Percentiles rank a stretch among this genome's conserved stretches.
phyloP scores from a whole-genome alignment of 2,797 vertebrate species.

The Rhinogobio ventralis region DNA sequence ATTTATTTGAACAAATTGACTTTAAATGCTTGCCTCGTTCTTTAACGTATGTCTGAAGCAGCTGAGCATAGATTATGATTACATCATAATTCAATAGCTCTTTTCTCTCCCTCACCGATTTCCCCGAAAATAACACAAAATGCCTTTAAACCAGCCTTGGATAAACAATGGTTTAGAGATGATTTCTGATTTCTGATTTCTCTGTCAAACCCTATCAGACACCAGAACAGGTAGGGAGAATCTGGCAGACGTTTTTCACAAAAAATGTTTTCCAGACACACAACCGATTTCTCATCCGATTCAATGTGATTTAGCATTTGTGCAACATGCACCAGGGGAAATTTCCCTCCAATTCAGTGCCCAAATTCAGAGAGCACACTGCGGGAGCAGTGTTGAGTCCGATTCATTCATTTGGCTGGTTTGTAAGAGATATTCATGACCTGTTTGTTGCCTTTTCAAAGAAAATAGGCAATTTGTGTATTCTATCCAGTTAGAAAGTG shows the following conservation, averaged over 20 bases:
- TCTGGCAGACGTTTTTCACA: background rate
- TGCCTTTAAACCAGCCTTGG: background rate
- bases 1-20: slow-evolving; percentile 38
- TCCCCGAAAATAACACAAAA: background rate
- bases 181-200: background rate
- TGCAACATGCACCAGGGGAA: slow-evolving; percentile 8
- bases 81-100: slow-evolving; percentile 19
- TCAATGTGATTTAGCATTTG: background rate
- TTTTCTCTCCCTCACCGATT: background rate
- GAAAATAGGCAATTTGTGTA: slow-evolving; percentile 17
- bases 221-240: background rate
- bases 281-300: slow-evolving; percentile 28
- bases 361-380: background rate
- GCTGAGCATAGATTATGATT: slow-evolving; percentile 33
- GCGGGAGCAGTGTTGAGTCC: background rate
- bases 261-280: slow-evolving; percentile 1
- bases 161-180: slow-evolving; percentile 19
- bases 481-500: background rate
- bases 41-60: slow-evolving; percentile 22
- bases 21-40: slow-evolving; percentile 19
- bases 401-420: slow-evolving; percentile 31
- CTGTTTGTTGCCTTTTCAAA: slow-evolving; percentile 28
- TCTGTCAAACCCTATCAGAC: slow-evolving; percentile 23
- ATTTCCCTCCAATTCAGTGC: background rate
- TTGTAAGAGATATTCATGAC: slow-evolving; percentile 1